A percentile compares a stretch with the other conserved stretches of the same genome.
These are phyloP conservation scores for Cantharis lateralis DNA, from an alignment of 2,888 invertebrate genomes.

Conservation along the genomic window DNA sequence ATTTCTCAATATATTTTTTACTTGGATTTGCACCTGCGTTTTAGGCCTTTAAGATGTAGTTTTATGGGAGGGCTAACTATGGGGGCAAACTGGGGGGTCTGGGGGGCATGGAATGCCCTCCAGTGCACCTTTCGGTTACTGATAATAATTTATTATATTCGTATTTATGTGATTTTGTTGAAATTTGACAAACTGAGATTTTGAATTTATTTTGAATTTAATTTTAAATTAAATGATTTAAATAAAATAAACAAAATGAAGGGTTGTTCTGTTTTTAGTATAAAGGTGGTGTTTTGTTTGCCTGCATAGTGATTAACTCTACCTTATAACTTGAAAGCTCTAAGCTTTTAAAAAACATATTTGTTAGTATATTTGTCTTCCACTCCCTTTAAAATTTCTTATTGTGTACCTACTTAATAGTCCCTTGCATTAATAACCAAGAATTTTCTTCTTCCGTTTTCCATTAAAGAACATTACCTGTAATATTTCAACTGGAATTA, in stretches of 20 bases:
- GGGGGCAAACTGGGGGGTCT: too few relatives aligned
- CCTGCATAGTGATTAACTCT: neutral
- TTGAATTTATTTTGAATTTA: too few relatives aligned
- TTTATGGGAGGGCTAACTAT: too few relatives aligned
- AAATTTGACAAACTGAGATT: too few relatives aligned
- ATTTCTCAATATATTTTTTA: too few relatives aligned
- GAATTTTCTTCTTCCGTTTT: constrained; percentile 20
- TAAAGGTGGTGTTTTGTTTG: neutral
- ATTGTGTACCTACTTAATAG: constrained; percentile 6
- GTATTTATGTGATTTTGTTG: too few relatives aligned
- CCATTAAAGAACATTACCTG: constrained; percentile 22
- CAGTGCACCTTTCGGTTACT: too few relatives aligned
- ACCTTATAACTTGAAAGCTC: neutral
- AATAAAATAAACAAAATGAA: neutral
- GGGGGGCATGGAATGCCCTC: too few relatives aligned
- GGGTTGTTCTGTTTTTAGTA: neutral
- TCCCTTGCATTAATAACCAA: constrained; percentile 14
- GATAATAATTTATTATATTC: too few relatives aligned
- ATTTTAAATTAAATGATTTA: neutral
- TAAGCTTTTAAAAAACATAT: constrained; percentile 14
- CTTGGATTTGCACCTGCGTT: too few relatives aligned
- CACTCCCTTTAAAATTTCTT: constrained; percentile 18
- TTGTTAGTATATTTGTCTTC: constrained; percentile 17
- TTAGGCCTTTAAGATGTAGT: too few relatives aligned
- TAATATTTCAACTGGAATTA: constrained; percentile 22